phyloP scores from a whole-genome alignment of 2,888 invertebrate genomes.

The Acronicta aceris region DNA sequence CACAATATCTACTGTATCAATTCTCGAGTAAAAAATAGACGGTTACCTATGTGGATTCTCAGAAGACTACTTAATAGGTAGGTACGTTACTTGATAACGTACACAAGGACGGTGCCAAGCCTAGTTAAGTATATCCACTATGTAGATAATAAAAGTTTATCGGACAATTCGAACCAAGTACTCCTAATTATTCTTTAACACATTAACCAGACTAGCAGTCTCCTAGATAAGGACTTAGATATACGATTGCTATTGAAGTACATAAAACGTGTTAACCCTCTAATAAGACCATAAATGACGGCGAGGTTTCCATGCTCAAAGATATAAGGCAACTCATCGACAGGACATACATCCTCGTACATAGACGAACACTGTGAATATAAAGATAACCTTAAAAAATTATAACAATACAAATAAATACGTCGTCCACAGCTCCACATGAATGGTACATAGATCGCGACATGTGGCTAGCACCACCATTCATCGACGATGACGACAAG shows the following conservation, averaged over 20 bases:
- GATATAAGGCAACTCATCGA: no score
- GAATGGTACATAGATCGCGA: constrained; percentile 78
- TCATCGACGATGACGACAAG: constrained; percentile 40
- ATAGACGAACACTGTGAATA: no score
- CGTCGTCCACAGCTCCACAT: constrained; percentile 68
- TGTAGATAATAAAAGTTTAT: constrained; percentile 2
- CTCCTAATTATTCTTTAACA: not conserved
- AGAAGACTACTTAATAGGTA: constrained; percentile 5
- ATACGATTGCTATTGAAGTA: no score
- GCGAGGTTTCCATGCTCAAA: no score
- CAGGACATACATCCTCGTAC: no score
- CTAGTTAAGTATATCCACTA: not conserved
- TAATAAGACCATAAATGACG: no score
- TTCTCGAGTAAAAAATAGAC: not conserved
- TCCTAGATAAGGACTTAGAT: no score
- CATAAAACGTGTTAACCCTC: no score
- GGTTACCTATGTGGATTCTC: constrained; percentile 12
- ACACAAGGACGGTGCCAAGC: constrained; percentile 20
- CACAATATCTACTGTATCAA: not conserved
- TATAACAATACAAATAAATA: not conserved
- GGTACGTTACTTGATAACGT: constrained; percentile 33
- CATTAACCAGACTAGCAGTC: not conserved
- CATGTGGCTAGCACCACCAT: constrained; percentile 74
- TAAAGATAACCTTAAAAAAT: no score
- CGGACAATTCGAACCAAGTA: not conserved